Evolutionary conservation across 2,888 invertebrate species (phyloP), one percentile per base, ranked within the genome.

Genomic region (Nezara viridula): DNA sequence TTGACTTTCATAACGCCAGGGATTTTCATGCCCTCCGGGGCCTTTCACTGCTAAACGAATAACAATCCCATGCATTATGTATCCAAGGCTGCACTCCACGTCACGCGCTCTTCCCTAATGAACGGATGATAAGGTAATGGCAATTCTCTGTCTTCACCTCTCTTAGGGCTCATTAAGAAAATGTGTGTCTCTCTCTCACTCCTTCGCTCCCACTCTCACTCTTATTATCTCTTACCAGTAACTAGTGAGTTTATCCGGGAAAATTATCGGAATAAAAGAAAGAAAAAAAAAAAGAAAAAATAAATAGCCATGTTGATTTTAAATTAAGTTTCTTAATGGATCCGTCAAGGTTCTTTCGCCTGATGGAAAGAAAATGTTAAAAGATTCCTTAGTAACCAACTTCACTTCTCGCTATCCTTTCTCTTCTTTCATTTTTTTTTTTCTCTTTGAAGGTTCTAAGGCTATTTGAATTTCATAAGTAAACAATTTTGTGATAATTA

Each of bases 31-130:
- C 86, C 86, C 55, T 60, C 44, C 86, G 86, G 52, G 32, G 52
- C 50, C 49, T 47, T 49, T 47, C 86, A 32, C 86, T 86, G 50
- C 50, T 52, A 52, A 52, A 52, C 86, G 86, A 86, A 86, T 86
- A 86, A 86, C 86, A 86, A 86, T 86, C 86, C 86, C 86, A 86
- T 86, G 86, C 86, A 86, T 86, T 86, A 86, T 86, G 86, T 52
- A 86, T 52, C 86, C 81, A 44, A 81, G 44, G 44, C 81, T 44
- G 81, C 81, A 81, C 66, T 81, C 44, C 27, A 32, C 86, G n/a
- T 86, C 49, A 86, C 86, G 21, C 50, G 16, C 52, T 32, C 50
- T 7, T 27, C n/a, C 32, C 49, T 50, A 52, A 86, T 86, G 49
- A 50, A 52, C 32, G 52, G 47, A 50, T 50, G 81, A 86, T 50